phyloP scores from a whole-genome alignment of 1,140 invertebrate genomes.

The Ostrea edulis region DNA sequence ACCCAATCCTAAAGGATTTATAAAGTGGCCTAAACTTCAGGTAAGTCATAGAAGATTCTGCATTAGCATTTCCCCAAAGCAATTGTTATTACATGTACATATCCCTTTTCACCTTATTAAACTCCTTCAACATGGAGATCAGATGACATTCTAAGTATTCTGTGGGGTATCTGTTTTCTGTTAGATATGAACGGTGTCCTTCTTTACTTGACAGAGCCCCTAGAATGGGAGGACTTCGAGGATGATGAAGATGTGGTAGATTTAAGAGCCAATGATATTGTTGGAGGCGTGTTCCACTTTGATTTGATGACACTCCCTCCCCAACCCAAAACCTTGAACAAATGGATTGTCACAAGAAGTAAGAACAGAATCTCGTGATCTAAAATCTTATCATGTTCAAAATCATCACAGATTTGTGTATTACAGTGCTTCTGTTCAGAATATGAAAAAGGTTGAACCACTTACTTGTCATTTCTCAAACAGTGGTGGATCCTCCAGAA shows the following conservation, averaged over 20 bases:
- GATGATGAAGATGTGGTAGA: slow-evolving; percentile 78
- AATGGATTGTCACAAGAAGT: slow-evolving; percentile 77
- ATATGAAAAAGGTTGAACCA: not conserved
- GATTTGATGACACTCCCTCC: slow-evolving; percentile 78
- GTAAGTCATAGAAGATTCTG: too few species aligned
- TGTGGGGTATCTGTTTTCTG: too few species aligned
- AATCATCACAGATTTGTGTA: not conserved
- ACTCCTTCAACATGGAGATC: too few species aligned
- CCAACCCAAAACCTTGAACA: slow-evolving; percentile 75
- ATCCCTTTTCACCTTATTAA: too few species aligned
- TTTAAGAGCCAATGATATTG: slow-evolving; percentile 73
- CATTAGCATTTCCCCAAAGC: too few species aligned
- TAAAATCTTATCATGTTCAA: too few species aligned
- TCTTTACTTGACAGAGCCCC: slow-evolving; percentile 63
- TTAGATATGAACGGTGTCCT: not conserved
- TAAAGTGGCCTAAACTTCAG: too few species aligned
- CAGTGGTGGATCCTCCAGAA: slow-evolving; percentile 74
- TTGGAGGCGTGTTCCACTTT: slow-evolving; percentile 77
- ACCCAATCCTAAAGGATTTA: too few species aligned
- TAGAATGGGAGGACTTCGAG: slow-evolving; percentile 78
- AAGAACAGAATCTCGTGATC: slow-evolving; percentile 48
- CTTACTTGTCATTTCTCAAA: slow-evolving; percentile 21
- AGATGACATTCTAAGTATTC: too few species aligned
- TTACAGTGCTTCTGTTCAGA: not conserved
- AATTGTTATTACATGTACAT: too few species aligned